Base-by-base conservation (phyloP, 2,888 invertebrate species). In the Epirrhoe alternata region DNA sequence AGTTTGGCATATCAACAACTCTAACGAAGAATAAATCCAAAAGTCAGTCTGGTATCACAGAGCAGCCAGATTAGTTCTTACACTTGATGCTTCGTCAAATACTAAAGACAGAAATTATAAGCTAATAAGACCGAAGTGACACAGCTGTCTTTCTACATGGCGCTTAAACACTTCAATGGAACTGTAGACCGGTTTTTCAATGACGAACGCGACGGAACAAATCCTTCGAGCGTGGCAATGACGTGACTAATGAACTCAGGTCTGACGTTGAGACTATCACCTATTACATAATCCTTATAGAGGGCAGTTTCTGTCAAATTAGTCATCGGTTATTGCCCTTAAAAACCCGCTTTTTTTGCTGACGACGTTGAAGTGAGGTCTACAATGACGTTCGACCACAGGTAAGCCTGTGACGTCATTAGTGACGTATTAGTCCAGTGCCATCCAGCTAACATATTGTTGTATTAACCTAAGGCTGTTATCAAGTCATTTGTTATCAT, bases 181-280 rank as follows among this genome's bases (percentile, higher is more conserved):
- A 64, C 54, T 51, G 50, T 42, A 57, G 67, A 71, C 71, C 59
- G 58, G 71, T 71, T 67, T 8, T n/a, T 17, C n/a, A 42, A 49
- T 71, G 73, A 71, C 66, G 66, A 62, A 63, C 56, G 50, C 52
- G 56, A 63, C 57, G 47, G 2, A 47, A 47, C 47, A 16, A 14
- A 47, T 47, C 16, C 6, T 47, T 47, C 47, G 17, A 61, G 30
- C 47, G 55, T 53, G 59, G 31, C 53, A 42, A 49, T 65, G 71
- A 71, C 69, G 69, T 67, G 63, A 52, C 59, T 56, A 12, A 50
- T 72, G 58, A 66, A 59, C 62, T 67, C 33, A 59, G 35, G 52
- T 31, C 17, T 55, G 47, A 66, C 47, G 63, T n/a, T 51, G 30
- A 30, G 56, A 45, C 56, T 53, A 38, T 66, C 61, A 66, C 47